Conservation (phyloP, 2,797 vertebrate species). For the Lerista edwardsae region DNA sequence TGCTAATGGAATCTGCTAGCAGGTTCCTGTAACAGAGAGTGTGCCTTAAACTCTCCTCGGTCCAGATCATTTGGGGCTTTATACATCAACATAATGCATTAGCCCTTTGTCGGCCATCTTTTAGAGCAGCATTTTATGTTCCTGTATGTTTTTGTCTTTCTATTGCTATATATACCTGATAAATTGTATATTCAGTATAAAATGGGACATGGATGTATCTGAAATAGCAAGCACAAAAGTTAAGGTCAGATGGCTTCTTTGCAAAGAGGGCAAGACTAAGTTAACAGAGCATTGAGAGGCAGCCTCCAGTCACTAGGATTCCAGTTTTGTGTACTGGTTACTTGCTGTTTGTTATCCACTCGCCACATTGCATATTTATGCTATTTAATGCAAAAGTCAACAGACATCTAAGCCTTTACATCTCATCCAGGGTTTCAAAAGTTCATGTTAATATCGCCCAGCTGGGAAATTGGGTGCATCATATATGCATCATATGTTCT, state of each 20-base stretch:
- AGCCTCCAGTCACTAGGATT: constrained; percentile 14
- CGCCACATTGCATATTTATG: constrained; percentile 11
- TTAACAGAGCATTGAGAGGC: neutral
- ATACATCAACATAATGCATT: too few relatives aligned
- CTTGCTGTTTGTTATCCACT: constrained; percentile 6
- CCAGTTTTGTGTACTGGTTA: neutral
- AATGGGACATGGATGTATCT: constrained; percentile 1
- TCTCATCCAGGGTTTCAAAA: constrained; percentile 35
- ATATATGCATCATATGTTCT: neutral
- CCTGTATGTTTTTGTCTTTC: too few relatives aligned
- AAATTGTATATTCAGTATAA: neutral
- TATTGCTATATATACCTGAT: too few relatives aligned
- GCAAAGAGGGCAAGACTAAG: constrained; percentile 4
- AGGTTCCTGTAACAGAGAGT: too few relatives aligned
- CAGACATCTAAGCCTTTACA: constrained; percentile 21
- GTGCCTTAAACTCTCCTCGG: too few relatives aligned
- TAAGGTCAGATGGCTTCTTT: neutral
- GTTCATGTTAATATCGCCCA: neutral
- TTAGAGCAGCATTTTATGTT: too few relatives aligned
- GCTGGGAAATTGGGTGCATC: neutral
- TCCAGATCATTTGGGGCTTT: too few relatives aligned
- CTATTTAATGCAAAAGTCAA: constrained; percentile 43
- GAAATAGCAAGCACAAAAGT: constrained; percentile 9
- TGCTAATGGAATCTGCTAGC: neutral
- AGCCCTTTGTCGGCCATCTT: too few relatives aligned